A percentile compares a stretch with the other conserved stretches of the same genome.
Conservation (phyloP, 2,888 invertebrate genomes). For the Caprella mutica region DNA sequence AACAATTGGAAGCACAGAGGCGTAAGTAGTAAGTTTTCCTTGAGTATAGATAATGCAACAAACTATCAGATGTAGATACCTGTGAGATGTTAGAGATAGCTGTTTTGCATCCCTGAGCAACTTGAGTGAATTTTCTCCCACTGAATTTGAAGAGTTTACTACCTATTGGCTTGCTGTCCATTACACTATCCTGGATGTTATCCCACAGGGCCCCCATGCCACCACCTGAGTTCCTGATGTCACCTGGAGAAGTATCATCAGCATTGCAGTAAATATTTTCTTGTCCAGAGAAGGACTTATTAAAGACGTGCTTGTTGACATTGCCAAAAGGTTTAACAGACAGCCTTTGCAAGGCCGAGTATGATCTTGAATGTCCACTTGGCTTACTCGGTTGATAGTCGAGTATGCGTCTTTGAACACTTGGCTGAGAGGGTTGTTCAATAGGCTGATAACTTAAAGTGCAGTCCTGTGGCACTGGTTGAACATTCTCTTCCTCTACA, state of each 20-base stretch:
- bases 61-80: not conserved
- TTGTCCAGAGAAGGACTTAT: not conserved
- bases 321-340: too few species aligned
- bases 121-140: not conserved
- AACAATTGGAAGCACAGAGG: too few species aligned
- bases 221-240: not conserved
- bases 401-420: too few species aligned
- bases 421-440: too few species aligned
- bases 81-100: conserved; percentile 7
- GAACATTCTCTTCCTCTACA: not conserved
- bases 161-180: not conserved
- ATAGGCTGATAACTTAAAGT: too few species aligned
- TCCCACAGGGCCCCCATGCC: not conserved
- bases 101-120: not conserved
- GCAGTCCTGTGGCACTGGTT: too few species aligned
- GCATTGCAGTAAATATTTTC: conserved; percentile 3
- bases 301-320: too few species aligned
- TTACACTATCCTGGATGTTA: not conserved
- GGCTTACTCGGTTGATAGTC: too few species aligned
- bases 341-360: too few species aligned
- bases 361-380: too few species aligned
- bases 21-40: too few species aligned
- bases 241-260: not conserved
- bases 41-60: not conserved
- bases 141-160: conserved; percentile 7